These are phyloP conservation scores for Callinectes sapidus DNA, from an alignment of 2,888 invertebrate species.

Conservation along the genomic window DNA sequence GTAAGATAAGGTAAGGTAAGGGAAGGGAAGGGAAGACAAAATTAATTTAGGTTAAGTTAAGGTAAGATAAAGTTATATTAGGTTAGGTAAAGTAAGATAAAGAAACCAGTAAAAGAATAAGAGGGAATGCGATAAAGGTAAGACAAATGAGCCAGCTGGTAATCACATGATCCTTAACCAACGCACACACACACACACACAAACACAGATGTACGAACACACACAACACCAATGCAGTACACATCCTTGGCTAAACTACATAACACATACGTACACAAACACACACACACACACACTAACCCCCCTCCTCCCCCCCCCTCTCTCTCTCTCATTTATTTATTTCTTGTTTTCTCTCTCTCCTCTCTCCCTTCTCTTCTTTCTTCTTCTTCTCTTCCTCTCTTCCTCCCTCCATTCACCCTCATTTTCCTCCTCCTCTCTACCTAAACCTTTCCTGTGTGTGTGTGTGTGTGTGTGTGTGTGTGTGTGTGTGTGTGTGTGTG, in stretches of 20 bases:
- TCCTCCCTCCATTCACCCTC: background rate
- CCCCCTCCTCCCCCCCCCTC: too few relatives aligned
- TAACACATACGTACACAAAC: background rate
- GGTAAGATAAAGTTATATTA: too few relatives aligned
- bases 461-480: too few relatives aligned
- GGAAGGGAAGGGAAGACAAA: too few relatives aligned
- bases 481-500: too few relatives aligned
- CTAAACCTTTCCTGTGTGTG: background rate
- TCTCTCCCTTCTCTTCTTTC: background rate
- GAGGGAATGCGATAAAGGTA: too few relatives aligned
- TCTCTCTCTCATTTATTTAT: background rate
- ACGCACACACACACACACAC: background rate
- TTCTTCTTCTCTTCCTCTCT: background rate
- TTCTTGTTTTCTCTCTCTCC: background rate
- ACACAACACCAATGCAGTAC: background rate
- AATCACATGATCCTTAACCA: too few relatives aligned
- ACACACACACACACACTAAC: background rate
- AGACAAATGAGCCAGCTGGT: too few relatives aligned
- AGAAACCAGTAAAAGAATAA: too few relatives aligned
- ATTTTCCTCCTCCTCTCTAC: background rate
- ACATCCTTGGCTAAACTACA: background rate
- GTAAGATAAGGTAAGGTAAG: too few relatives aligned
- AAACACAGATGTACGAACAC: background rate
- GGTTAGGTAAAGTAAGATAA: too few relatives aligned
- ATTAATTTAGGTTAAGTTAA: too few relatives aligned